phyloP scores from a whole-genome alignment of 1,140 invertebrate species.

The Acromyrmex heyeri region DNA sequence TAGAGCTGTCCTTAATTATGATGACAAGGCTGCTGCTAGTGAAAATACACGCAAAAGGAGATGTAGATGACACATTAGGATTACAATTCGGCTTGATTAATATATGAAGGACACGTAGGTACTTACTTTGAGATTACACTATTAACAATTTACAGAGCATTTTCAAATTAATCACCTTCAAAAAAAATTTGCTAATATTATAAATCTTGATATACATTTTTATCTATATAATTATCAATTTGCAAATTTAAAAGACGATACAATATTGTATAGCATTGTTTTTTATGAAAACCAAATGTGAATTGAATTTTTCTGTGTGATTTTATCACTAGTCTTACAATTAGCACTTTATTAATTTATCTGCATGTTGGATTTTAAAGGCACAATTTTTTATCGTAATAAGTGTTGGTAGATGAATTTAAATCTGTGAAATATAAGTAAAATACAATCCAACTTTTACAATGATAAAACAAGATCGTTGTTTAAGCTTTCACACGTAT shows the following conservation, averaged over 20 bases:
- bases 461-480: no score
- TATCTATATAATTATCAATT: neutral
- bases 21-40: conserved; percentile 53
- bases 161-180: conserved; percentile 58
- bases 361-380: no score
- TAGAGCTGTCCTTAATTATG: conserved; percentile 50
- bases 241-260: neutral
- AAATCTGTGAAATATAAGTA: no score
- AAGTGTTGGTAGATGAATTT: no score
- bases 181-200: conserved; percentile 12
- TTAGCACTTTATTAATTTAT: no score
- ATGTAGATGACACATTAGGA: conserved; percentile 61
- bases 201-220: conserved; percentile 1
- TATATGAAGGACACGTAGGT: conserved; percentile 51
- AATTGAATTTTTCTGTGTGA: neutral
- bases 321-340: no score
- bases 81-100: conserved; percentile 58
- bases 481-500: no score
- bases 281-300: neutral
- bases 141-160: conserved; percentile 20
- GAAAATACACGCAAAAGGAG: conserved; percentile 54
- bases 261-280: no score
- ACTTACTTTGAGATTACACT: conserved; percentile 33
- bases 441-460: no score
- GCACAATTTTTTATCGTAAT: no score